Percentiles rank a stretch among this genome's conserved stretches.
Evolutionary conservation across 2,113 vertebrate genomes (phyloP).

Genomic region (Kryptolebias marmoratus): DNA sequence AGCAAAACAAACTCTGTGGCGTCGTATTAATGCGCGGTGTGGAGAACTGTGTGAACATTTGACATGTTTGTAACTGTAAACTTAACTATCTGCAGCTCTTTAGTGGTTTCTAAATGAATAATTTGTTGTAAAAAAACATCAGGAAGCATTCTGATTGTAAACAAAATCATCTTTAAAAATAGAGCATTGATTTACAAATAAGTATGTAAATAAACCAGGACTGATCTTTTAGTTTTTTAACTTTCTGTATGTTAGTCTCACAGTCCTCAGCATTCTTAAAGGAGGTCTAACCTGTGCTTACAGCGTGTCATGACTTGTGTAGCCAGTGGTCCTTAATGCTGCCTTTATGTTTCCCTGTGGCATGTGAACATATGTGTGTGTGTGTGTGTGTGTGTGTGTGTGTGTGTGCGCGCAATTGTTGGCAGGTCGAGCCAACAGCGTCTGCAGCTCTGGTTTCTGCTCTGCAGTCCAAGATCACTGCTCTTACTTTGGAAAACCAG

Average conservation of each 20-base stretch:
- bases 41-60: not conserved
- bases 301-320: conserved; percentile 64
- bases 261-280: conserved; percentile 60
- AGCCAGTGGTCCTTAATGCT: conserved; percentile 63
- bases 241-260: not conserved
- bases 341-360: conserved; percentile 48
- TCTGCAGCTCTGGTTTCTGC: conserved; percentile 85
- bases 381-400: not conserved
- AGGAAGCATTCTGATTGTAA: not conserved
- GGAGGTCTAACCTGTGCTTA: conserved; percentile 57
- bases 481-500: conserved; percentile 91
- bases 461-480: conserved; percentile 90
- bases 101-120: not conserved
- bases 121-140: not conserved
- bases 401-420: conserved; percentile 44
- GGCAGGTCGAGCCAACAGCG: conserved; percentile 77
- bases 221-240: too few relatives aligned
- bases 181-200: not conserved
- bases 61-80: not conserved
- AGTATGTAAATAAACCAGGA: too few relatives aligned
- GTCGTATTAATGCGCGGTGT: conserved; percentile 7
- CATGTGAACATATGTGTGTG: conserved; percentile 36
- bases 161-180: not conserved
- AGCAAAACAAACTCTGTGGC: not conserved
- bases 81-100: not conserved